Evolutionary conservation across 2,888 invertebrate genomes (phyloP).

Genomic region (Eupithecia tripunctaria): DNA sequence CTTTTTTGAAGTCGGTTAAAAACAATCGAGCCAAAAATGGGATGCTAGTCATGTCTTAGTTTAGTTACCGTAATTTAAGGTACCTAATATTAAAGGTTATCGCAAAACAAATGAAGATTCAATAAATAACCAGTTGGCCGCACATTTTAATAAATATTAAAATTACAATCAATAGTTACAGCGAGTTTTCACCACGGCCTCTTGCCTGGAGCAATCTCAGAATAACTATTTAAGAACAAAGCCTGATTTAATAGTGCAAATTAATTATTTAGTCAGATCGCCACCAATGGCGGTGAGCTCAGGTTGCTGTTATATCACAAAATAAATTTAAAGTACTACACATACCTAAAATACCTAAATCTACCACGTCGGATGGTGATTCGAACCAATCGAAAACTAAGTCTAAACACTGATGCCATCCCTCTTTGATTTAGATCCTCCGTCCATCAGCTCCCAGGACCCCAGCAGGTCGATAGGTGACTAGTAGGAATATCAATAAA

Average conservation of each 20-base stretch:
- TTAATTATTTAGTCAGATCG: no score
- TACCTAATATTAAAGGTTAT: background rate
- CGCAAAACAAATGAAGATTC: background rate
- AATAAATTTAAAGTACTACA: no score
- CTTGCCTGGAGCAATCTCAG: background rate
- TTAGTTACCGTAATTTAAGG: no score
- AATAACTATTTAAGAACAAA: background rate
- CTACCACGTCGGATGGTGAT: background rate
- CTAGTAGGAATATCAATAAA: slow-evolving; percentile 27
- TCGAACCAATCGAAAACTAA: background rate
- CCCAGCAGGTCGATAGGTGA: slow-evolving; percentile 12
- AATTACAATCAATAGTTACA: no score
- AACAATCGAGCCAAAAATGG: no score
- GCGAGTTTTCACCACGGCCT: no score
- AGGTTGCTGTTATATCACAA: no score
- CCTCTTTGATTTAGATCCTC: background rate
- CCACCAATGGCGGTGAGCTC: no score
- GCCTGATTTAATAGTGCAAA: no score
- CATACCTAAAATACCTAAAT: no score
- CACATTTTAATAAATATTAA: background rate
- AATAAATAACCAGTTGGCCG: background rate
- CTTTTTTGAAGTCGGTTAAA: no score
- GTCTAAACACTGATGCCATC: background rate
- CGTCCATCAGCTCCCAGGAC: background rate
- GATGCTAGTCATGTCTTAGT: background rate